Conservation (phyloP, 2,113 vertebrate genomes). For the Megaptera novaeangliae region DNA sequence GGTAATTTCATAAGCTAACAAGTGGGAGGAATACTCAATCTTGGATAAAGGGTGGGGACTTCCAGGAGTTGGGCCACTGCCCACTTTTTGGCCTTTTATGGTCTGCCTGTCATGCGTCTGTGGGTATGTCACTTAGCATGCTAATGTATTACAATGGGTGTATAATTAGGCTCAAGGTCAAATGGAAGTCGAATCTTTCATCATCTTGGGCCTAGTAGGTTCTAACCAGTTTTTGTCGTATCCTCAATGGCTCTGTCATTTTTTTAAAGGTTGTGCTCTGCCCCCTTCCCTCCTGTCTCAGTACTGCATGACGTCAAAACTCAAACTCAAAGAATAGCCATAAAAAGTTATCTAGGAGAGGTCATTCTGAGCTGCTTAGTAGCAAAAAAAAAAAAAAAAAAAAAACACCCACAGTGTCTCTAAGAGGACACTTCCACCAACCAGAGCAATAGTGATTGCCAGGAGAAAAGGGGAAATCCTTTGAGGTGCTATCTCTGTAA, state of each 20-base stretch:
- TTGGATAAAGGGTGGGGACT: neutral
- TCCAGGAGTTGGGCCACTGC: neutral
- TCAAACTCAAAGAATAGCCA: neutral
- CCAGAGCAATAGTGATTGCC: neutral
- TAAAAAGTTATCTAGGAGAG: rapidly evolving
- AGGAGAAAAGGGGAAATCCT: neutral
- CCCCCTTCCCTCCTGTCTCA: neutral
- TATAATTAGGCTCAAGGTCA: neutral
- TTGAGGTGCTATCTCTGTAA: neutral
- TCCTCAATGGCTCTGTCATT: neutral
- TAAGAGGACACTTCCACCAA: neutral
- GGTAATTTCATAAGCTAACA: neutral
- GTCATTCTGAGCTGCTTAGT: neutral
- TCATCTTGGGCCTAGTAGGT: neutral
- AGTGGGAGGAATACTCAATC: neutral
- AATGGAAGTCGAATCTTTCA: neutral
- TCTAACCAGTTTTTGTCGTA: neutral
- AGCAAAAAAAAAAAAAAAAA: too few species aligned
- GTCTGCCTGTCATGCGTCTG: neutral
- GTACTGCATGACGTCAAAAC: neutral
- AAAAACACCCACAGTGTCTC: neutral
- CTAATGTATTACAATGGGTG: neutral
- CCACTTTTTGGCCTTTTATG: neutral
- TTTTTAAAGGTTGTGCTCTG: neutral
- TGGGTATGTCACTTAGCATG: neutral